Conservation (phyloP, 92 coral and sea anemone genomes). For the Hydrozoanthus gracilis region DNA sequence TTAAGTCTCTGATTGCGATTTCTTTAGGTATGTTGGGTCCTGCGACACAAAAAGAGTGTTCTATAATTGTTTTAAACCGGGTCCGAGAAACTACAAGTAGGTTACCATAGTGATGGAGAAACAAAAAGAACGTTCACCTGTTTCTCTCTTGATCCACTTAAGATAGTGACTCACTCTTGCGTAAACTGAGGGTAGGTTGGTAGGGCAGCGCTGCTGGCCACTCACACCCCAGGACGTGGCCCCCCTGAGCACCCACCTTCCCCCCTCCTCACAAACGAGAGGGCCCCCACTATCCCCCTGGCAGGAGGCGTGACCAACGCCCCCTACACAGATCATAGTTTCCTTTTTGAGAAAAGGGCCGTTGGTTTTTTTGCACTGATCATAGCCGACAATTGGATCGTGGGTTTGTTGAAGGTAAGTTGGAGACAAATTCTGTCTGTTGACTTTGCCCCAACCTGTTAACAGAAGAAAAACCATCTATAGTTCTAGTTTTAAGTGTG, state of each 20-base stretch:
- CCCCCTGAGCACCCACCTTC: conserved; percentile 43
- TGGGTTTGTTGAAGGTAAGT: conserved; percentile 42
- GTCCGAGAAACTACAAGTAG: no score
- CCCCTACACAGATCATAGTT: conserved; percentile 42
- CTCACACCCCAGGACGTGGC: conserved; percentile 48
- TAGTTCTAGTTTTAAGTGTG: background rate
- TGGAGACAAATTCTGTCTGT: conserved; percentile 13
- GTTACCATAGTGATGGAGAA: no score
- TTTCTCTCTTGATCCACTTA: conserved; percentile 33
- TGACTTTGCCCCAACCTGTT: conserved; percentile 34
- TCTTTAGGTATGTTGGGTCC: no score
- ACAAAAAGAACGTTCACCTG: background rate
- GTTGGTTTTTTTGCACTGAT: conserved; percentile 40
- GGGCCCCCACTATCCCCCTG: conserved; percentile 48
- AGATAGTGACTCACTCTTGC: conserved; percentile 40
- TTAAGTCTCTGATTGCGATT: no score
- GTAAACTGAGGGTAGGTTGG: conserved; percentile 37
- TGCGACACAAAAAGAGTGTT: no score
- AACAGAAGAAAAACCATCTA: background rate
- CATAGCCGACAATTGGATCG: conserved; percentile 37
- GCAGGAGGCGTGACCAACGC: conserved; percentile 47
- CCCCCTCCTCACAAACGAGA: conserved; percentile 38
- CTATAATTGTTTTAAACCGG: no score
- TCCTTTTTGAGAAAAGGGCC: conserved; percentile 30
- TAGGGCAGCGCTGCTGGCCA: conserved; percentile 24